These are phyloP conservation scores for Nasonia giraulti DNA, from an alignment of 1,140 invertebrate genomes.

Conservation along the genomic window DNA sequence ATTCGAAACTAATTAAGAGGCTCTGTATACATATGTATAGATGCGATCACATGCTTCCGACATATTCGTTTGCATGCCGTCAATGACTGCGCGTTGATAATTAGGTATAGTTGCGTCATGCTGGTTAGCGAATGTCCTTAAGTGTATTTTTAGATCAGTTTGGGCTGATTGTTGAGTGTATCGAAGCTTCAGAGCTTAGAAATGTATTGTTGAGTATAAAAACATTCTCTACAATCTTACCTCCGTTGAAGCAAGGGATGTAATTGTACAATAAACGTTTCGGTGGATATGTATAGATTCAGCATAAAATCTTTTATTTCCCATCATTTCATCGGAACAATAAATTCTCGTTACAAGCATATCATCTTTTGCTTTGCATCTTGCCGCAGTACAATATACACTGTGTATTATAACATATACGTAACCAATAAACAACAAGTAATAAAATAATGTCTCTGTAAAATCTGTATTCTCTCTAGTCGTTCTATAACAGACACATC, in stretches of 20 bases:
- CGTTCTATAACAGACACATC: constrained; percentile 34
- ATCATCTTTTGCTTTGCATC: constrained; percentile 11
- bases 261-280: background rate
- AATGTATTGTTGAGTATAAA: too few relatives aligned
- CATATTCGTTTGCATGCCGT: too few relatives aligned
- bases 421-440: constrained; percentile 47
- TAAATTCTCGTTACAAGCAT: constrained; percentile 44
- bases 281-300: background rate
- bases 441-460: constrained; percentile 51
- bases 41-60: too few relatives aligned
- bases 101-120: too few relatives aligned
- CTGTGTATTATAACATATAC: constrained; percentile 8
- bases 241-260: too few relatives aligned
- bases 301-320: constrained; percentile 49
- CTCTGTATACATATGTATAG: background rate
- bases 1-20: background rate
- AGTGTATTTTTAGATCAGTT: too few relatives aligned
- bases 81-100: too few relatives aligned
- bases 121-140: too few relatives aligned
- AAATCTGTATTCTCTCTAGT: constrained; percentile 49
- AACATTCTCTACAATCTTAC: too few relatives aligned
- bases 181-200: too few relatives aligned
- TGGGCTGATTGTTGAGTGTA: too few relatives aligned
- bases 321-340: constrained; percentile 41
- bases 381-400: constrained; percentile 40